phyloP scores from a whole-genome alignment of 2,797 vertebrate genomes.

The Syndactyla subalaris region DNA sequence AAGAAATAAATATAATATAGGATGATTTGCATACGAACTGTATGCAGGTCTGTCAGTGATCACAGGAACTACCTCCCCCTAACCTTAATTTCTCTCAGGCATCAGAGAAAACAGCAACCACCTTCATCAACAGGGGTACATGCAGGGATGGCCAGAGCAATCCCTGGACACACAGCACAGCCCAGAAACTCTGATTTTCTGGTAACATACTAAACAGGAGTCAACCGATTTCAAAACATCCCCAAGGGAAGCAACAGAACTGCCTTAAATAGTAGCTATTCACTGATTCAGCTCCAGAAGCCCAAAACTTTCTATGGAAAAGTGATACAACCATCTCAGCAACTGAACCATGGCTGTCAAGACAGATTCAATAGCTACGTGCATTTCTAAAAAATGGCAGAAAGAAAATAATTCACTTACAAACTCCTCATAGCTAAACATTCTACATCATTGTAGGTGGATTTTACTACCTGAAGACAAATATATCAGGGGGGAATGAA shows the following conservation, averaged over 20 bases:
- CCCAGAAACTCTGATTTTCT: not conserved
- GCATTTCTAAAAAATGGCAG: not conserved
- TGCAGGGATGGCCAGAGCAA: not conserved
- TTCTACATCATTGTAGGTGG: not conserved
- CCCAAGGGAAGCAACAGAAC: not conserved
- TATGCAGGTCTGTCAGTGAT: not conserved
- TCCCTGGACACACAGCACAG: not conserved
- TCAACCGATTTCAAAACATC: not conserved
- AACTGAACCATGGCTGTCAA: not conserved
- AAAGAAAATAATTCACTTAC: not conserved
- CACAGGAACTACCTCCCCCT: not conserved
- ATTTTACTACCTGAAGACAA: not conserved
- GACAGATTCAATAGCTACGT: not conserved
- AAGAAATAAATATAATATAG: not conserved
- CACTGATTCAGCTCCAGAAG: not conserved
- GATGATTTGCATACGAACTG: not conserved
- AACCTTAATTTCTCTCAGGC: not conserved
- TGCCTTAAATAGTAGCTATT: not conserved
- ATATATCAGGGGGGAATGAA: rapidly evolving
- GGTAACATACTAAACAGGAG: not conserved
- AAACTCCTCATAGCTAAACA: not conserved
- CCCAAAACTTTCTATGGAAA: not conserved
- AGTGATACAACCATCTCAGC: not conserved
- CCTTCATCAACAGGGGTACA: not conserved
- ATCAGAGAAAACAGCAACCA: not conserved